These are phyloP conservation scores for Darevskia nairensis DNA, from an alignment of 2,797 vertebrate genomes.

Conservation along the genomic window DNA sequence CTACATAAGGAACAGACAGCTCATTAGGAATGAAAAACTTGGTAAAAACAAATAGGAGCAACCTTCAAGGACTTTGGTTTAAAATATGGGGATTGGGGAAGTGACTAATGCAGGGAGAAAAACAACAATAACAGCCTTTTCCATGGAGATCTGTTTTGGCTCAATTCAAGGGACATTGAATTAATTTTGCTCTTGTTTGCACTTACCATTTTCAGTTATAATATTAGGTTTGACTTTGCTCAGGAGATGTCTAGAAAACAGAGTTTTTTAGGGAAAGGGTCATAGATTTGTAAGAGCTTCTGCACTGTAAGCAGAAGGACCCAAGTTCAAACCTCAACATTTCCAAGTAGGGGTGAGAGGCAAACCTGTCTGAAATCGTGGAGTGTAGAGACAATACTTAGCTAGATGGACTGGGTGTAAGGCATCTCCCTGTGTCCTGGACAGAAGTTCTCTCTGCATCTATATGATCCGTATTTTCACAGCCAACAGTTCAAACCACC, in stretches of 20 bases:
- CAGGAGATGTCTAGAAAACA: background rate
- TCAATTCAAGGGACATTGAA: background rate
- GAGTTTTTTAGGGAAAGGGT: too few relatives aligned
- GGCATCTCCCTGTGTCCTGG: background rate
- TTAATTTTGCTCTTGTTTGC: background rate
- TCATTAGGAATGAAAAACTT: conserved; percentile 24
- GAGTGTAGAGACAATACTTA: too few relatives aligned
- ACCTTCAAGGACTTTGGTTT: background rate
- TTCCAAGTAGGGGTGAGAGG: too few relatives aligned
- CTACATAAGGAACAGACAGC: conserved; percentile 57
- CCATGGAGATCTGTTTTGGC: background rate
- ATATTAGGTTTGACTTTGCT: background rate
- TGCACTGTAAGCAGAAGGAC: too few relatives aligned
- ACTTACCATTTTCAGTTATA: background rate
- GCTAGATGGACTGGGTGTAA: too few relatives aligned
- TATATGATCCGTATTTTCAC: background rate
- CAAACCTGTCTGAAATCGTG: too few relatives aligned
- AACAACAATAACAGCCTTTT: background rate
- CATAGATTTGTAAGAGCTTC: too few relatives aligned
- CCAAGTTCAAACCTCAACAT: too few relatives aligned
- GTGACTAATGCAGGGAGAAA: background rate
- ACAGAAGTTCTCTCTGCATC: background rate
- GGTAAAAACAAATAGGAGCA: conserved; percentile 18
- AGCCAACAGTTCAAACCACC: background rate
- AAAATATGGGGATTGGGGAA: conserved; percentile 26